These are phyloP conservation scores for Sebastes hubbsi DNA, from an alignment of 2,797 vertebrate species.

Conservation along the genomic window DNA sequence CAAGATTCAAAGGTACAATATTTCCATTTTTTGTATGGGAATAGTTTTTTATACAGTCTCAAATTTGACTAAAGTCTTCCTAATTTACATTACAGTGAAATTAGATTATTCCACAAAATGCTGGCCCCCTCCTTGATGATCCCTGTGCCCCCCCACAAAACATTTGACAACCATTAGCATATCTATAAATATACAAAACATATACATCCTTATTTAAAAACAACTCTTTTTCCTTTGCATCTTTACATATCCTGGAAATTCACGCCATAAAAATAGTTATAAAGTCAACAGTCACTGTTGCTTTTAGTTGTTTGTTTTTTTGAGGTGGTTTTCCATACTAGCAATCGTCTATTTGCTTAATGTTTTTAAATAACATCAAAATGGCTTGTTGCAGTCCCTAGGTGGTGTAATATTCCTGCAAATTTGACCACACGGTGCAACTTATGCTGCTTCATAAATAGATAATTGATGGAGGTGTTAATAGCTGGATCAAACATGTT, in stretches of 20 bases:
- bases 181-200: neutral
- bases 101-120: neutral
- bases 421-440: neutral
- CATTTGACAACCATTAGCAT: neutral
- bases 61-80: neutral
- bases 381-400: slow-evolving; percentile 1
- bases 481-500: slow-evolving; percentile 63
- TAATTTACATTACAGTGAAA: neutral
- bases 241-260: slow-evolving; percentile 28
- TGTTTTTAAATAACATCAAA: slow-evolving; percentile 34
- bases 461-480: slow-evolving; percentile 56
- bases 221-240: neutral
- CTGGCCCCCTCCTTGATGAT: neutral
- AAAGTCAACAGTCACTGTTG: slow-evolving; percentile 46
- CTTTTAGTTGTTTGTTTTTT: slow-evolving; percentile 36
- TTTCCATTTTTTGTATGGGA: too few species aligned
- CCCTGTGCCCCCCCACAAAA: neutral
- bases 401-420: slow-evolving; percentile 6
- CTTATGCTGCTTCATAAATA: slow-evolving; percentile 5
- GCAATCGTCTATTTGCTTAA: slow-evolving; percentile 26
- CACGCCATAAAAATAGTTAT: slow-evolving; percentile 41
- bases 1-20: too few species aligned
- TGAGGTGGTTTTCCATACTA: slow-evolving; percentile 30
- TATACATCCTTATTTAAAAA: neutral
- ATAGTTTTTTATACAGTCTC: neutral